phyloP scores from a whole-genome alignment of 1,140 invertebrate species.

The Trinorchestia longiramus region DNA sequence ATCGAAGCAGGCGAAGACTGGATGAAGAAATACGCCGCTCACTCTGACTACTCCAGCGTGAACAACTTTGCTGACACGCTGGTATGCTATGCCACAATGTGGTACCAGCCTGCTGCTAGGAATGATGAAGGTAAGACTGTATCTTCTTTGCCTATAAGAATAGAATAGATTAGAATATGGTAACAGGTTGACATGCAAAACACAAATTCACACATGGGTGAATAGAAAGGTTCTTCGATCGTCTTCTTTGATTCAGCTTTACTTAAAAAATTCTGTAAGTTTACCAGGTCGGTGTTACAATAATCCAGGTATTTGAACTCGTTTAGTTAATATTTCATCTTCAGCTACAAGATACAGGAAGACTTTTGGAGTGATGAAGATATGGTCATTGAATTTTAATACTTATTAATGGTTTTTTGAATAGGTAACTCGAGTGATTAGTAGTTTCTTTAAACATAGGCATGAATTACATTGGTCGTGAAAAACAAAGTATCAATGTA shows the following conservation, averaged over 20 bases:
- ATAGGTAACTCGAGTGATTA: not conserved
- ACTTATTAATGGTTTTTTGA: not conserved
- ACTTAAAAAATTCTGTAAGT: too few species aligned
- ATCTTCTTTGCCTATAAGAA: too few species aligned
- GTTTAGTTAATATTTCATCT: too few species aligned
- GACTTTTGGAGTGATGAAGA: not conserved
- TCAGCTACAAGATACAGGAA: not conserved
- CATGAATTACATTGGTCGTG: not conserved
- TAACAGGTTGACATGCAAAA: too few species aligned
- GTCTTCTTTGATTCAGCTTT: too few species aligned
- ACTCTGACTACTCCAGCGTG: conserved; percentile 57
- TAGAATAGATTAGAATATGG: not conserved
- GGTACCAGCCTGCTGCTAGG: conserved; percentile 62
- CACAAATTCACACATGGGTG: too few species aligned
- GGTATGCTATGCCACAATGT: conserved; percentile 64
- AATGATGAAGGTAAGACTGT: conserved; percentile 57
- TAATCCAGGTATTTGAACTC: too few species aligned
- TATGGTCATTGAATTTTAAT: not conserved
- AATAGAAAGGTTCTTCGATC: too few species aligned
- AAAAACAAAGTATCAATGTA: not conserved
- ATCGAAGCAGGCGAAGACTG: conserved; percentile 59
- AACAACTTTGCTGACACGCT: conserved; percentile 64
- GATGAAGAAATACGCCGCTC: conserved; percentile 60
- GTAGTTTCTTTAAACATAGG: not conserved
- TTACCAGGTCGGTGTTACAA: too few species aligned